Conservation (phyloP, 2,797 vertebrate genomes). For the Poeciliopsis presidionis region DNA sequence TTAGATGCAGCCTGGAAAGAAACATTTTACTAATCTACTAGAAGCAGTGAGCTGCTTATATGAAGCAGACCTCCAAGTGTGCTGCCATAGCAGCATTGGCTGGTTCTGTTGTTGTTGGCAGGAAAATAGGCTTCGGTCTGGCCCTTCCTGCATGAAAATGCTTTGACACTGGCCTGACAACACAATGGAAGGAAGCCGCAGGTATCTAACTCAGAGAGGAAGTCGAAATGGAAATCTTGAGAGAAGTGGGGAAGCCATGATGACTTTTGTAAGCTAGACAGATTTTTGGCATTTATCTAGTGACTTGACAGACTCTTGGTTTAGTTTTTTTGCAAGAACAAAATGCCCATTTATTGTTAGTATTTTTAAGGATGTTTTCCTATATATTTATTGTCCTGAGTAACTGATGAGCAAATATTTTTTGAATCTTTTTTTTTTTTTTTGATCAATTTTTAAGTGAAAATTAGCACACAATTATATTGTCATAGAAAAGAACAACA, state of each 20-base stretch:
- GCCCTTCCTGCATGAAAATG: constrained; percentile 60
- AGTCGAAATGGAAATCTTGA: constrained; percentile 30
- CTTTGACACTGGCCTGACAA: constrained; percentile 45
- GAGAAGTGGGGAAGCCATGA: background rate
- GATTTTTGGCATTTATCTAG: background rate
- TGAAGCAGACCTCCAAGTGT: constrained; percentile 60
- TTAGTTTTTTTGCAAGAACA: too few relatives aligned
- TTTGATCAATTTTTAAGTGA: background rate
- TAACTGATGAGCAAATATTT: background rate
- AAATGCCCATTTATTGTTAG: too few relatives aligned
- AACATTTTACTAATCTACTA: constrained; percentile 59
- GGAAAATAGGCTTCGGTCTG: constrained; percentile 61
- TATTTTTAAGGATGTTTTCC: background rate
- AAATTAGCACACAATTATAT: background rate
- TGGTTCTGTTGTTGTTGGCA: constrained; percentile 63
- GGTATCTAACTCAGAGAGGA: constrained; percentile 41
- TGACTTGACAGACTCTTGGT: background rate
- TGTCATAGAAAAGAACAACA: background rate
- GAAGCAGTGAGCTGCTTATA: constrained; percentile 47
- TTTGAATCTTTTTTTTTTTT: background rate
- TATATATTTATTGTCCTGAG: background rate
- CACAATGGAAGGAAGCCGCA: constrained; percentile 63
- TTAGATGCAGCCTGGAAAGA: constrained; percentile 30
- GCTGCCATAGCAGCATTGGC: constrained; percentile 59
- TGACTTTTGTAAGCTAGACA: background rate